These are phyloP conservation scores for Gambusia yucatana DNA, from an alignment of 2,797 vertebrate genomes.

Conservation along the genomic window DNA sequence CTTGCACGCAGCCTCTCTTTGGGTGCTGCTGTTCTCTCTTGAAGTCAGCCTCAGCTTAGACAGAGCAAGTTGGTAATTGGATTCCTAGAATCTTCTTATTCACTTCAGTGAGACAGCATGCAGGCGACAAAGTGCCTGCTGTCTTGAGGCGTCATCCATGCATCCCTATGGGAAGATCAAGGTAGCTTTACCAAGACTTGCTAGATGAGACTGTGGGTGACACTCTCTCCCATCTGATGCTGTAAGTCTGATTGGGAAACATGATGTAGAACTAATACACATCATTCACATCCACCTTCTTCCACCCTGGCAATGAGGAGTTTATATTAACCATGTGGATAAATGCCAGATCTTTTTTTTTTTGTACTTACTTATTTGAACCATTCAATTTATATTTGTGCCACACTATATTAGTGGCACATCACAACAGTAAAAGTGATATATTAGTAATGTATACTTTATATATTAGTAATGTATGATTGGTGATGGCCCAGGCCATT, in stretches of 20 bases:
- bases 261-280: constrained; percentile 32
- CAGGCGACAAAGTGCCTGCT: constrained; percentile 71
- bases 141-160: constrained; percentile 61
- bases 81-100: constrained; percentile 80
- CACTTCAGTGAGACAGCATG: constrained; percentile 62
- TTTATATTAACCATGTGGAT: not conserved
- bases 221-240: constrained; percentile 45
- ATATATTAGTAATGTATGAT: too few relatives aligned
- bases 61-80: constrained; percentile 74
- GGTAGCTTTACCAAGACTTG: constrained; percentile 65
- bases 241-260: constrained; percentile 37
- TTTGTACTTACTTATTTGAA: not conserved
- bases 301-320: not conserved
- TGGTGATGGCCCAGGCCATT: too few relatives aligned
- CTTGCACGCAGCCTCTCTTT: constrained; percentile 34
- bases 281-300: constrained; percentile 33
- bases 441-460: too few relatives aligned
- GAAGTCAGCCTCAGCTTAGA: constrained; percentile 58
- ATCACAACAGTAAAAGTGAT: too few relatives aligned
- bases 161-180: constrained; percentile 69
- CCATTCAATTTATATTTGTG: too few relatives aligned
- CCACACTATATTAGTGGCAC: too few relatives aligned
- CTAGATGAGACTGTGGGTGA: constrained; percentile 60
- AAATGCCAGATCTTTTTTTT: not conserved
- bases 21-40: constrained; percentile 46